Conservation (phyloP, 1,140 invertebrate genomes). For the Hydropsyche tenuis region DNA sequence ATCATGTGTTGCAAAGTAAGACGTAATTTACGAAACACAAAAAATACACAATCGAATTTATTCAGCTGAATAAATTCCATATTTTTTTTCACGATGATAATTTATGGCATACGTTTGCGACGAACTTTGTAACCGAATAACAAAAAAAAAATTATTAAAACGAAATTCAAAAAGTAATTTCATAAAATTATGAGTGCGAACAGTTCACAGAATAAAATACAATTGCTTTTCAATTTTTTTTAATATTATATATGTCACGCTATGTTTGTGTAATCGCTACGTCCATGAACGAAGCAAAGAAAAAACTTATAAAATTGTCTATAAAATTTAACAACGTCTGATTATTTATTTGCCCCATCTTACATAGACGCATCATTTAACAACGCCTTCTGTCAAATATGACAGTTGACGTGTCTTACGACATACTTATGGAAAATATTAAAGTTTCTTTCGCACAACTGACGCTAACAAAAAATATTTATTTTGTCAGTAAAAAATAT, state of each 20-base stretch:
- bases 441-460: too few relatives aligned
- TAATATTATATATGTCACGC: background rate
- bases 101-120: background rate
- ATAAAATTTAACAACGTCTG: too few relatives aligned
- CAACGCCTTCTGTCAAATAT: too few relatives aligned
- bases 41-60: conserved; percentile 1
- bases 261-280: too few relatives aligned
- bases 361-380: too few relatives aligned
- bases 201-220: background rate
- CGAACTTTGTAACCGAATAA: background rate
- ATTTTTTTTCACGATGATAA: background rate
- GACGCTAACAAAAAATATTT: too few relatives aligned
- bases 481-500: too few relatives aligned
- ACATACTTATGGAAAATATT: too few relatives aligned
- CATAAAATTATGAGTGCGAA: background rate
- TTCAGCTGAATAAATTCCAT: conserved; percentile 6
- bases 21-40: background rate
- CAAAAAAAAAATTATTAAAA: background rate
- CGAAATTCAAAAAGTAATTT: background rate
- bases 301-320: too few relatives aligned
- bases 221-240: background rate
- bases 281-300: too few relatives aligned
- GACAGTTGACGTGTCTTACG: too few relatives aligned
- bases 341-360: too few relatives aligned
- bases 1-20: background rate